Percentiles rank a stretch among this genome's conserved stretches.
phyloP scores from a whole-genome alignment of 1,140 invertebrate genomes.

The Heliconius hermathena region DNA sequence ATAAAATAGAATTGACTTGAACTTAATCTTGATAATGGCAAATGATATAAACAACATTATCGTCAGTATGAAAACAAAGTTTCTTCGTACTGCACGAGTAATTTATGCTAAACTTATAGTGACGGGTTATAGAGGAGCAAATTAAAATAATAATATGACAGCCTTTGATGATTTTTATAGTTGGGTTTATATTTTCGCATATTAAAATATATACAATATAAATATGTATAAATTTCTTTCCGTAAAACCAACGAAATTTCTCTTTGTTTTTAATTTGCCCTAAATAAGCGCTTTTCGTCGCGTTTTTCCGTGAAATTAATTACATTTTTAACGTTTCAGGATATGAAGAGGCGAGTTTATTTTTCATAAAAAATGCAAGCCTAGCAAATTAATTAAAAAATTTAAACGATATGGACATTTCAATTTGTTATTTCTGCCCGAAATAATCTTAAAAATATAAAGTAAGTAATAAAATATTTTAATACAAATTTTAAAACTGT shows the following conservation, averaged over 20 bases:
- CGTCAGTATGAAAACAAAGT: neutral
- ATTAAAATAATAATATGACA: neutral
- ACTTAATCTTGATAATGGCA: neutral
- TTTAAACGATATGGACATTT: constrained; percentile 16
- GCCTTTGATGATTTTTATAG: neutral
- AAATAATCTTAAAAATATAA: constrained; percentile 7
- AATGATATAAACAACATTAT: neutral
- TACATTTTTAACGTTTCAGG: constrained; percentile 39
- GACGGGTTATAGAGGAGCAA: neutral
- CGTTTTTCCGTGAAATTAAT: constrained; percentile 42
- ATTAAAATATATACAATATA: constrained; percentile 26
- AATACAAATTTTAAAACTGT: neutral
- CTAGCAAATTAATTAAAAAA: constrained; percentile 30
- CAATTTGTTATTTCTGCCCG: neutral
- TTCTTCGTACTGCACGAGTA: neutral
- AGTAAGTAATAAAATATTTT: neutral
- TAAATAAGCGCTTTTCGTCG: constrained; percentile 54
- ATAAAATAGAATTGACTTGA: neutral
- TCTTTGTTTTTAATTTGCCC: constrained; percentile 54
- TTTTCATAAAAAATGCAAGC: constrained; percentile 31
- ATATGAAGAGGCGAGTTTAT: constrained; percentile 31
- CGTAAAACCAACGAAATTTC: constrained; percentile 41
- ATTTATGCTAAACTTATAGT: neutral
- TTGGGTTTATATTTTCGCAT: neutral
- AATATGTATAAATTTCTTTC: constrained; percentile 26